Evolutionary conservation across 53 echinoderm and acorn worm genomes (phyloP), one percentile per base, ranked within the genome.

Genomic region (Paracentrotus lividus): DNA sequence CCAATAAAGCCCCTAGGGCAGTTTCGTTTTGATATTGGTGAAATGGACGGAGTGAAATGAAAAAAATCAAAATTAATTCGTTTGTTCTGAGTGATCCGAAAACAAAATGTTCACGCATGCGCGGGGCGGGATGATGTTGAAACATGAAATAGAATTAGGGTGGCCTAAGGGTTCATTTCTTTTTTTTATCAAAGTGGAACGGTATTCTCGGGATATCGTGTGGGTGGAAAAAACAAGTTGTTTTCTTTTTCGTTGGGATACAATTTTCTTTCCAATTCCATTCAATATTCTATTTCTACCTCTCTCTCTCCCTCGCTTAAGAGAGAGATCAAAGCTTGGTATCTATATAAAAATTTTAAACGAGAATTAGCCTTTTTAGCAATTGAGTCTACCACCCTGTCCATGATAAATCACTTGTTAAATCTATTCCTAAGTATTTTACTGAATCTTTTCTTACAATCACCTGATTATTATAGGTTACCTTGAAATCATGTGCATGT

Each of bases 61-160:
- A 72, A 72, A n/a, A 72, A 36, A 72, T 72, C 72, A 36, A 72
- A 72, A 38, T 72, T 72, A 7, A 72, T 72, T 72, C 72, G 72
- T 40, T 21, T 72, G 72, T 72, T 69, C 18, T 40, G 40, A 2
- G 72, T 64, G 72, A 72, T 40, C 36, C 40, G 18, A 72, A 72
- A 72, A 72, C 72, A 72, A 21, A 72, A 72, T 72, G 6, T 40
- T 16, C 20, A 36, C 72, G 72, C 72, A 72, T 72, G 72, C 72
- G 72, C 72, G 18, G 38, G 61, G 12, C 16, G 1, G 2, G 16
- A 40, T 5, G 72, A 64, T 64, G 64, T 64, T 36, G 7, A 16
- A 40, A 20, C 36, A 72, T 72, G 5, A 5, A 40, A 66, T 72
- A 9, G 67, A 36, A 1, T 8, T 1, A 64, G 8, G 64, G 31